Base-by-base conservation (phyloP, 2,888 invertebrate genomes). In the Candidula unifasciata region DNA sequence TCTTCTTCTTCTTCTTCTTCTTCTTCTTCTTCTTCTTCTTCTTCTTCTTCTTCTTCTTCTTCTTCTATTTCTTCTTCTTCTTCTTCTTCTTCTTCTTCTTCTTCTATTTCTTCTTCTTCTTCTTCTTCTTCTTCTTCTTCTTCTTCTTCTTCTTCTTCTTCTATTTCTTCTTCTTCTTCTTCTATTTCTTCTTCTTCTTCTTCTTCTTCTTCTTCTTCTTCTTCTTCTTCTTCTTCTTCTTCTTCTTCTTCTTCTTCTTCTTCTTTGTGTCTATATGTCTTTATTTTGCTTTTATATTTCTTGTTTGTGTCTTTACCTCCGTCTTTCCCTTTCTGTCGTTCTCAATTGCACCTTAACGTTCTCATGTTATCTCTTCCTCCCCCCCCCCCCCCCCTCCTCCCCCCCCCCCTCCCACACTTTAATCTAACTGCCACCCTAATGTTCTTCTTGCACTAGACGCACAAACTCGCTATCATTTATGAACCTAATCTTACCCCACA, bases 11-110 rank as follows among this genome's bases (percentile, higher is more conserved):
- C 6, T 73, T 33, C 6, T 18, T 73, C 35, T 30, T n/a, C 21
- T 30, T 16, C 30, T 30, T 18, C 8, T 35, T 33, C 8, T 35
- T 35, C 35, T 27, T 73, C 73, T 35, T 18, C 33, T 73, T 73
- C 35, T 73, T 73, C 35, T 73, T 73, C 73, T 73, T 73, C 35
- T 73, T 73, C 73, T 35, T 27, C 35, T 73, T 30, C 73, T 73
- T 73, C 35, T 73, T 73, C 44, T 37, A 13, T 33, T 35, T 35
- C 44, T 35, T 16, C 30, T 73, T 35, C 30, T 73, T 35, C 44
- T 35, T 35, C 30, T 73, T 35, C 44, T 73, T 6, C 24, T 27
- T 35, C 44, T 33, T 73, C 44, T 35, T 73, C 44, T 21, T 33
- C 30, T 35, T 73, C 44, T 35, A n/a, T 8, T 18, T 73, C 30